Base-by-base conservation (phyloP, 1,140 invertebrate genomes). In the Elymnias hypermnestra region DNA sequence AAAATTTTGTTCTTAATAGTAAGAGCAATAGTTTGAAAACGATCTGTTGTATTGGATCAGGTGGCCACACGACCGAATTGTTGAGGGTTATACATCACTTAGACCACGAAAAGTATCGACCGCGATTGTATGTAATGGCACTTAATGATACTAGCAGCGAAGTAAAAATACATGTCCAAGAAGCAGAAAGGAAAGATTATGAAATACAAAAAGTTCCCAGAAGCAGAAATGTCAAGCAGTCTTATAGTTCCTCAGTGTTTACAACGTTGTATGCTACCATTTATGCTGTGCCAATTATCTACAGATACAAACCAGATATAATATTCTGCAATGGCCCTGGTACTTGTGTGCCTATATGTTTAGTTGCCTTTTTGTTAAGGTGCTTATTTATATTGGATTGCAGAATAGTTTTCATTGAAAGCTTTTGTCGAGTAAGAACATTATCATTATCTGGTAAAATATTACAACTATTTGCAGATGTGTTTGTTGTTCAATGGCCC, bases 251-350 rank as follows among this genome's bases (percentile, higher is more conserved):
- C 14, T 94, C 94, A 22, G 63, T 97, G 29, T 89, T 92, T 45
- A 95, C 92, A 15, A 97, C 95, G 8, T 9, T 95, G 0, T 86
- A 89, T 71, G 91, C 97, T 0, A 89, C 89, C 17, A 45, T 94
- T 0, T 87, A 88, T 60, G 90, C 91, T 42, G 70, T 96, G 63
- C 91, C 91, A 39, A 57, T 96, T n/a, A 72, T 97, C 7, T 89
- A 91, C 55, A 89, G 82, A 33, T 87, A 91, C 52, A 89, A 85
- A 48, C 96, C 96, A 12, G 89, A 95, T 68, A 64, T 98, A 44
- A 87, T 97, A 44, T 72, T 98, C 1, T 95, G 94, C 68, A 99
- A 99, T 88, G 98, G 98, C 0, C 98, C 97, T 38, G 97, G 97
- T 14, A 98, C 96, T 3, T 98, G 97, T 83, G 89, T 99, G 50